Evolutionary conservation across 2,888 invertebrate genomes (phyloP), one percentile per base, ranked within the genome.

Genomic region (Leptarthrus brevirostris): DNA sequence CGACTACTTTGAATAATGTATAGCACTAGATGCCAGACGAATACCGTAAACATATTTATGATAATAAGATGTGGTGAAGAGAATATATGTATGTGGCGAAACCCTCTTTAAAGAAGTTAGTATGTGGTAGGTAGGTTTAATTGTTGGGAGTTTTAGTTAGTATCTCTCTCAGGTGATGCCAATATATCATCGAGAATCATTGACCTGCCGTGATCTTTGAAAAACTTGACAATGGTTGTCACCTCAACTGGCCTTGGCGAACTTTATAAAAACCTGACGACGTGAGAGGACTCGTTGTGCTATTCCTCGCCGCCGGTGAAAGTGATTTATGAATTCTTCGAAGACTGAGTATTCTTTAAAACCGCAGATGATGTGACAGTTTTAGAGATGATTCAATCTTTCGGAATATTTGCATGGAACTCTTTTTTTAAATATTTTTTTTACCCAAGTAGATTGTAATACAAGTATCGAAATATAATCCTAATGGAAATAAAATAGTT

Each of bases 131-230:
- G 8, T 40, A 40, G 4, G 40, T 30, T 30, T 30, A 30, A 8
- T 30, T 3, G 8, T 30, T 30, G 30, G 22, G 16, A 30, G 56
- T 16, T 30, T 34, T 56, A n/a, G n/a, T 56, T 56, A 56, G 56
- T 30, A 56, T 56, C 30, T 56, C 2, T 24, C 18, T 56, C 56
- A 56, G 56, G 56, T 30, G 56, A 44, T 12, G 49, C 3, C 16
- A 16, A 8, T 16, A 20, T 49, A 49, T 49, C 16, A 49, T 3
- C 2, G 12, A 18, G 18, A 58, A 58, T 58, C 58, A 58, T 18
- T 58, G 58, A 58, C 58, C 58, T 20, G 16, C 36, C 20, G 56
- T 56, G 58, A 34, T 36, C 34, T 58, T 36, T 58, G 36, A 10
- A 6, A 18, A 12, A n/a, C 14, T 36, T 30, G 18, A 34, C 36